These are phyloP conservation scores for Mechanitis messenoides DNA, from an alignment of 2,888 invertebrate genomes.

Conservation along the genomic window DNA sequence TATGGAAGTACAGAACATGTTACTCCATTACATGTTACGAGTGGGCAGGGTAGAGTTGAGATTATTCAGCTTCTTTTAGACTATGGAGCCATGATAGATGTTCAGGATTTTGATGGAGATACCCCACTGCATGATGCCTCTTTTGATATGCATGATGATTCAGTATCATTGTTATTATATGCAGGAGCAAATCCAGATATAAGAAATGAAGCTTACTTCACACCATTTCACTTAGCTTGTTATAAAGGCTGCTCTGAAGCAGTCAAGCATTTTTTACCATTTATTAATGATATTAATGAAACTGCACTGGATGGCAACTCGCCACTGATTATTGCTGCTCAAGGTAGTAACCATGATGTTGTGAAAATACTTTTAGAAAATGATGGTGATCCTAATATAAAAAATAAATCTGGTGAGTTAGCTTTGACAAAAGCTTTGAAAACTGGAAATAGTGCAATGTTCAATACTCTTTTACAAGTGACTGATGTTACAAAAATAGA, in stretches of 20 bases:
- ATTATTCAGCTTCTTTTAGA: constrained; percentile 57
- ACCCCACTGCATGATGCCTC: constrained; percentile 69
- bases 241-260: constrained; percentile 53
- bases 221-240: constrained; percentile 67
- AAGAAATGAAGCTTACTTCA: constrained; percentile 54
- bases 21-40: constrained; percentile 63
- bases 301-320: constrained; percentile 51
- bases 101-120: constrained; percentile 70
- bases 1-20: constrained; percentile 67
- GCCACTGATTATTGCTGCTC: constrained; percentile 55
- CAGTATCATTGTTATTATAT: constrained; percentile 52
- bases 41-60: constrained; percentile 57
- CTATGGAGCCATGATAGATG: constrained; percentile 60
- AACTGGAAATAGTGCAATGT: constrained; percentile 47
- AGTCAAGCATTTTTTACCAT: constrained; percentile 51
- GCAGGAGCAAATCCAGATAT: constrained; percentile 64
- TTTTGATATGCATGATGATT: constrained; percentile 44
- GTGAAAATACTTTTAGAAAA: constrained; percentile 55
- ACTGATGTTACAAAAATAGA: constrained; percentile 50
- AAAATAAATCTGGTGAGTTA: constrained; percentile 47
- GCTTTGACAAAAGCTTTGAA: constrained; percentile 58
- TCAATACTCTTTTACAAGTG: constrained; percentile 48
- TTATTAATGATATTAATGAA: constrained; percentile 57
- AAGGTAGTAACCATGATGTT: constrained; percentile 49
- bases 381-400: constrained; percentile 60